A percentile compares a stretch with the other conserved stretches of the same genome.
Evolutionary conservation across 2,797 vertebrate genomes (phyloP).

Genomic region (Myotis planiceps): DNA sequence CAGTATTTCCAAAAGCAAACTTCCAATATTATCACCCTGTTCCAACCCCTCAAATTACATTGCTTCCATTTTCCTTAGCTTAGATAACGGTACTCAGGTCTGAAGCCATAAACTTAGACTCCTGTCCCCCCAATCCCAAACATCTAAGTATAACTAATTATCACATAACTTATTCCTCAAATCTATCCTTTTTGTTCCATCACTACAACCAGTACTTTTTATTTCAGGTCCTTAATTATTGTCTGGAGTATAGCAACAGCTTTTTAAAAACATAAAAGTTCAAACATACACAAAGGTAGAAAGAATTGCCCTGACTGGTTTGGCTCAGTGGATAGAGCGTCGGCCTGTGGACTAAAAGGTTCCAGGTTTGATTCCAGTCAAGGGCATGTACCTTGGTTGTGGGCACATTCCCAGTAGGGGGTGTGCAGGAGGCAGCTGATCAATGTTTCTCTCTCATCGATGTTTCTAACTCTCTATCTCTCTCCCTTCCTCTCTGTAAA

Average conservation of each 20-base stretch:
- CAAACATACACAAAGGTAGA: neutral
- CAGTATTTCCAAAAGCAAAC: neutral
- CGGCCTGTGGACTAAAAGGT: too few species aligned
- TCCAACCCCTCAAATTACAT: neutral
- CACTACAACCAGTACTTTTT: slow-evolving; percentile 26
- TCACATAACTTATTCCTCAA: neutral
- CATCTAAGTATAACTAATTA: neutral
- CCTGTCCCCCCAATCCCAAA: neutral
- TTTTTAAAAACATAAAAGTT: slow-evolving; percentile 11
- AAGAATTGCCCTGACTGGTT: too few species aligned
- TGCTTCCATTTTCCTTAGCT: neutral
- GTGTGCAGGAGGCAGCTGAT: too few species aligned
- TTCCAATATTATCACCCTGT: neutral
- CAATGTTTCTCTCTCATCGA: too few species aligned
- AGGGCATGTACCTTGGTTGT: too few species aligned
- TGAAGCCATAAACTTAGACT: neutral
- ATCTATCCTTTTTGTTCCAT: slow-evolving; percentile 6
- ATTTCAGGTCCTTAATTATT: slow-evolving; percentile 33
- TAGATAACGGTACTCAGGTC: neutral
- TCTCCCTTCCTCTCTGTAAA: too few species aligned
- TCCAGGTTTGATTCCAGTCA: too few species aligned
- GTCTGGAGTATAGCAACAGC: neutral
- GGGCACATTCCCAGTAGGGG: too few species aligned
- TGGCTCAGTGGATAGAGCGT: too few species aligned
- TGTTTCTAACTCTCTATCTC: too few species aligned